A percentile compares a stretch with the other conserved stretches of the same genome.
These are phyloP conservation scores for Sepioteuthis lessoniana DNA, from an alignment of 2,888 invertebrate species.

Conservation along the genomic window DNA sequence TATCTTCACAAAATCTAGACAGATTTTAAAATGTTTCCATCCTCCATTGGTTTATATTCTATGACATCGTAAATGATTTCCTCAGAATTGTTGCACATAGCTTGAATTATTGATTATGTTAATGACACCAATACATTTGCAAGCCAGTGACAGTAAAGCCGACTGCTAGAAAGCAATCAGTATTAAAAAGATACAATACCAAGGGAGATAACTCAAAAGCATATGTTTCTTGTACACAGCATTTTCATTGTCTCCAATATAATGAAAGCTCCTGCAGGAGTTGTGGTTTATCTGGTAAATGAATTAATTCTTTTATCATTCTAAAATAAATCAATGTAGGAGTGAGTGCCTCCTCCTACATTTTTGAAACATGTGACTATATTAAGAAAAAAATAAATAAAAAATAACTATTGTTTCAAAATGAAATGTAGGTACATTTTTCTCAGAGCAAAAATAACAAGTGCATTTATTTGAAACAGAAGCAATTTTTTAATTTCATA, in stretches of 20 bases:
- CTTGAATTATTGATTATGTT: constrained; percentile 23
- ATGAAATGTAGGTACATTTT: too few relatives aligned
- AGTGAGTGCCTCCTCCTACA: too few relatives aligned
- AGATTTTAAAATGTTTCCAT: neutral
- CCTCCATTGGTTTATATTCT: neutral
- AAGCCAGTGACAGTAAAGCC: neutral
- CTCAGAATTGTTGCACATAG: neutral
- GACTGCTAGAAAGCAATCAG: neutral
- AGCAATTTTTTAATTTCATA: too few relatives aligned
- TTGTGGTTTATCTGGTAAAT: neutral
- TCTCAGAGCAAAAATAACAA: too few relatives aligned
- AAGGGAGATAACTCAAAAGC: neutral
- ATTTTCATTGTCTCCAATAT: too few relatives aligned
- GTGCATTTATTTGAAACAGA: too few relatives aligned
- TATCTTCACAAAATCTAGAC: neutral
- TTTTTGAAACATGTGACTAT: too few relatives aligned
- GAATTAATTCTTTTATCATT: neutral
- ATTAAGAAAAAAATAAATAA: too few relatives aligned
- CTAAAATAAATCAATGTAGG: neutral
- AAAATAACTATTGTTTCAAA: too few relatives aligned
- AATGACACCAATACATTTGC: neutral
- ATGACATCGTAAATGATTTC: neutral
- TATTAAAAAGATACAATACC: neutral
- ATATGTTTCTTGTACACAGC: neutral
- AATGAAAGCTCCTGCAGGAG: neutral